These are phyloP conservation scores for Piezodorus guildinii DNA, from an alignment of 1,140 invertebrate genomes.

Conservation along the genomic window DNA sequence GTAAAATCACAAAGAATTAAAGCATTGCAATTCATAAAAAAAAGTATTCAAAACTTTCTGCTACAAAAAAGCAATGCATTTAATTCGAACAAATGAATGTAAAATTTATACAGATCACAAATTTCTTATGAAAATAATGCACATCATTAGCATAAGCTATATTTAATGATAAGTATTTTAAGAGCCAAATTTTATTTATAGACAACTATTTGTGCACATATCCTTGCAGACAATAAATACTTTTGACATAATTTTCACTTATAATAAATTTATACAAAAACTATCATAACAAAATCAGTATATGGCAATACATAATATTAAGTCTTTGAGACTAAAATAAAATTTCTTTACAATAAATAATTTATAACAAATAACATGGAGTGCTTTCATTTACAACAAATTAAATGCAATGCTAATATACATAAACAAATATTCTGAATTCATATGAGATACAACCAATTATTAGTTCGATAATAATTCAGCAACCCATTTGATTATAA, in stretches of 20 bases:
- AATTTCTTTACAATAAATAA: conserved; percentile 4
- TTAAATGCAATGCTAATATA: conserved; percentile 13
- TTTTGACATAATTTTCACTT: not conserved
- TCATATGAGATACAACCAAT: conserved; percentile 5
- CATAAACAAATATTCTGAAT: conserved; percentile 1
- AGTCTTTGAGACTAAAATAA: conserved; percentile 2
- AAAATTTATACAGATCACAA: not conserved
- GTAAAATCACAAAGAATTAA: conserved; percentile 16
- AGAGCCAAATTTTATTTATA: no score
- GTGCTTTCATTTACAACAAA: conserved; percentile 9
- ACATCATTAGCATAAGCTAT: no score
- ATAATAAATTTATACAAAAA: conserved; percentile 3
- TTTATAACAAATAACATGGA: conserved; percentile 5
- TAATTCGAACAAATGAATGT: conserved; percentile 4
- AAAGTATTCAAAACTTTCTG: not conserved
- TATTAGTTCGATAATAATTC: conserved; percentile 10
- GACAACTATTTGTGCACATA: not conserved
- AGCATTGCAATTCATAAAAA: conserved; percentile 8
- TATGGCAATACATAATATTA: not conserved
- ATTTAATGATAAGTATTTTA: no score
- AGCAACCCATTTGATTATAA: conserved; percentile 12
- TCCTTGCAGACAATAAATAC: not conserved
- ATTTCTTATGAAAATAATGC: not conserved
- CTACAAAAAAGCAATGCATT: conserved; percentile 6
- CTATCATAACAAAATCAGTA: not conserved